phyloP scores from a whole-genome alignment of 2,888 invertebrate species.

The Baccha elongata region DNA sequence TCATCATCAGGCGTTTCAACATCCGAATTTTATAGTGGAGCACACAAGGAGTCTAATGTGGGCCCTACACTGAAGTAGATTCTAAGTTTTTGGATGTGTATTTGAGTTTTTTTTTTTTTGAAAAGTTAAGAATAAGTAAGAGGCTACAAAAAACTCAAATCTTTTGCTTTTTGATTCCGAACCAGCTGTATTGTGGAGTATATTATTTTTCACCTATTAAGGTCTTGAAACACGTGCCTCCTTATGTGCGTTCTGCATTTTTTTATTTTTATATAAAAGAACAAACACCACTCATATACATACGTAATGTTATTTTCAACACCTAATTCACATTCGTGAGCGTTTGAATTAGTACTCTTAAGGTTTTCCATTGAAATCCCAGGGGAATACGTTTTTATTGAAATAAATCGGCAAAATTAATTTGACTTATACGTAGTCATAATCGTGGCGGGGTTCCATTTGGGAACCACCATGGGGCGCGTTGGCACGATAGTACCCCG shows the following conservation, averaged over 20 bases:
- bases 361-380: conserved; percentile 64
- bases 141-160: too few relatives aligned
- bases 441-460: conserved; percentile 75
- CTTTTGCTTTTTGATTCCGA: neutral
- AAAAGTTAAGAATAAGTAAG: too few relatives aligned
- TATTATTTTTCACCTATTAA: conserved; percentile 26
- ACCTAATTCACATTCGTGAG: conserved; percentile 71
- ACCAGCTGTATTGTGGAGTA: neutral
- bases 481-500: conserved; percentile 69
- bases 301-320: conserved; percentile 72
- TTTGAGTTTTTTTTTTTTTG: too few relatives aligned
- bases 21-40: too few relatives aligned
- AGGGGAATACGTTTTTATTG: conserved; percentile 71
- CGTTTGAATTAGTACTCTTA: conserved; percentile 77
- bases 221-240: conserved; percentile 37
- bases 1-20: too few relatives aligned
- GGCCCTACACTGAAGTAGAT: too few relatives aligned
- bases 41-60: too few relatives aligned
- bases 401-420: conserved; percentile 76
- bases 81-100: too few relatives aligned
- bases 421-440: conserved; percentile 76
- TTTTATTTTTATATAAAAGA: conserved; percentile 17
- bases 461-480: conserved; percentile 73
- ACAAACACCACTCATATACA: conserved; percentile 65
- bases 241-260: conserved; percentile 1